A percentile compares a stretch with the other conserved stretches of the same genome.
phyloP scores from a whole-genome alignment of 1,140 invertebrate species.

The Chrysoperla carnea region DNA sequence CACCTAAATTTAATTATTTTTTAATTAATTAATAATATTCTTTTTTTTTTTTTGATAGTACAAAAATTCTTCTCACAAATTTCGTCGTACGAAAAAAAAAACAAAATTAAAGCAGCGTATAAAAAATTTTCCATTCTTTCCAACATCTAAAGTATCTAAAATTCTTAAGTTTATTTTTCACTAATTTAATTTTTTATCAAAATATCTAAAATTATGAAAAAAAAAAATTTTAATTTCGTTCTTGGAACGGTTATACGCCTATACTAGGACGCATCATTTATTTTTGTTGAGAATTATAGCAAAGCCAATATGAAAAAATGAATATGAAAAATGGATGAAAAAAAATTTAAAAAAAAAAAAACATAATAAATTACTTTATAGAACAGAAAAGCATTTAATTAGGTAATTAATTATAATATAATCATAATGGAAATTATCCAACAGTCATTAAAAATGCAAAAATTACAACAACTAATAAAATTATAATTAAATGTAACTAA shows the following conservation, averaged over 20 bases:
- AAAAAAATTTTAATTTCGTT: too few relatives aligned
- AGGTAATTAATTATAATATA: neutral
- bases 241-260: neutral
- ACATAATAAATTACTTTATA: neutral
- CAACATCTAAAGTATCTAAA: too few relatives aligned
- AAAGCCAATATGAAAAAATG: neutral
- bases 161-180: too few relatives aligned
- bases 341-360: neutral
- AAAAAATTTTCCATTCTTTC: too few relatives aligned
- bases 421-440: neutral
- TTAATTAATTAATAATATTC: too few relatives aligned
- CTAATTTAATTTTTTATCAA: too few relatives aligned
- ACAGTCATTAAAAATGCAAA: neutral
- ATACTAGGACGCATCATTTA: neutral
- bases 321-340: neutral
- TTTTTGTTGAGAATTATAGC: neutral
- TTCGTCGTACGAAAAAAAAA: too few relatives aligned
- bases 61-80: too few relatives aligned
- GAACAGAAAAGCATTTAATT: neutral
- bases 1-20: too few relatives aligned
- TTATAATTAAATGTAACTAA: neutral
- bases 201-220: too few relatives aligned
- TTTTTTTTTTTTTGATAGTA: too few relatives aligned
- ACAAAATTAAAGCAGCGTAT: too few relatives aligned
- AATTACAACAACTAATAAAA: neutral